A percentile compares a stretch with the other conserved stretches of the same genome.
Conservation (phyloP, 2,888 invertebrate species). For the Pachymerium ferrugineum region DNA sequence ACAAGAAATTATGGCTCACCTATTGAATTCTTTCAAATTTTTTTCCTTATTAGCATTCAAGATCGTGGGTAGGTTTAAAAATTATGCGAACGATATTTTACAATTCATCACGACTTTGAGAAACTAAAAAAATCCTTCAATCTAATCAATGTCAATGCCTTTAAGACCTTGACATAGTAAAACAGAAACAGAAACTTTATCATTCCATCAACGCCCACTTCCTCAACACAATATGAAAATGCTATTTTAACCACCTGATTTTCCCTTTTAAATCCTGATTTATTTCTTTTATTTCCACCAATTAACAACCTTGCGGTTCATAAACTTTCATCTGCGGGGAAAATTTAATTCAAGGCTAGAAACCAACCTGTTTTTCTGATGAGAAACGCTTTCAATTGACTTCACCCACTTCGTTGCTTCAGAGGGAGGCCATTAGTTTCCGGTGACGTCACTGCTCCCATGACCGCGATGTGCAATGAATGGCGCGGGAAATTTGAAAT, state of each 20-base stretch:
- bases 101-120: background rate
- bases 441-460: background rate
- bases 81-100: background rate
- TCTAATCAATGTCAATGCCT: conserved; percentile 9
- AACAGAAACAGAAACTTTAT: conserved; percentile 23
- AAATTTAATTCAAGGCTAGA: background rate
- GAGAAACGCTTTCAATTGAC: background rate
- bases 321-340: background rate
- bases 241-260: background rate
- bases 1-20: too few relatives aligned
- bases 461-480: background rate
- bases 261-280: background rate
- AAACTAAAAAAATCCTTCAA: background rate
- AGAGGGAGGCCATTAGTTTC: background rate
- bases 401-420: background rate
- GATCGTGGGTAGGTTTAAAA: too few relatives aligned
- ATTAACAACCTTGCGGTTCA: conserved; percentile 17
- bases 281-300: background rate
- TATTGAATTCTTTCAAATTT: too few relatives aligned
- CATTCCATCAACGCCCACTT: background rate
- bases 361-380: conserved; percentile 24
- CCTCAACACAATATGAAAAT: background rate
- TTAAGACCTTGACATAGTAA: background rate
- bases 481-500: background rate
- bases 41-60: too few relatives aligned